These are phyloP conservation scores for Hedychridium roseum DNA, from an alignment of 2,888 invertebrate genomes.

Conservation along the genomic window DNA sequence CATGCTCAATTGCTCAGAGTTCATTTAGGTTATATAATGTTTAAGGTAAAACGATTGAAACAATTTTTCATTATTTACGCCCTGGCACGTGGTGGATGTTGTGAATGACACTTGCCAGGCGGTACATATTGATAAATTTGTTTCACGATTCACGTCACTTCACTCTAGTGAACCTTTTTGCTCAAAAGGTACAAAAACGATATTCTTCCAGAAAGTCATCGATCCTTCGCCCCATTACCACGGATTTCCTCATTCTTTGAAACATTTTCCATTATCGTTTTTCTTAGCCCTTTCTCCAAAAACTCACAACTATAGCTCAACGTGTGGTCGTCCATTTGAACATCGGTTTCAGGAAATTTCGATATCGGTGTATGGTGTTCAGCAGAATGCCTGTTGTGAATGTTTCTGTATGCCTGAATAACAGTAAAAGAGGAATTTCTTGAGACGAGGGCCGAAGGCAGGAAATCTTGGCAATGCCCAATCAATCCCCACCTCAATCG, in stretches of 20 bases:
- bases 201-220: slow-evolving; percentile 1
- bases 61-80: slow-evolving; percentile 48
- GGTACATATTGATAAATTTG: slow-evolving; percentile 43
- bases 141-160: slow-evolving; percentile 13
- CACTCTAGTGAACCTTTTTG: too few species aligned
- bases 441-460: neutral
- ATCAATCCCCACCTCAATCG: slow-evolving; percentile 13
- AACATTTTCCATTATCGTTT: slow-evolving; percentile 9
- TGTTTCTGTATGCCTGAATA: neutral
- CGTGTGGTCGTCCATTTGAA: slow-evolving; percentile 1
- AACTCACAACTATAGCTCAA: slow-evolving; percentile 13
- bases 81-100: slow-evolving; percentile 31
- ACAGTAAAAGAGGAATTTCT: neutral
- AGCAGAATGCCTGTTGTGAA: neutral
- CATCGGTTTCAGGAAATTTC: slow-evolving; percentile 8
- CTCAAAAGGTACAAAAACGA: too few species aligned
- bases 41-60: slow-evolving; percentile 24
- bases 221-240: too few species aligned
- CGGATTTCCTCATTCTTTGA: too few species aligned
- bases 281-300: slow-evolving; percentile 5
- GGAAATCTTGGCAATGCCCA: slow-evolving; percentile 10
- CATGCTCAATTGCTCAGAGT: too few species aligned
- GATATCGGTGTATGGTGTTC: slow-evolving; percentile 6
- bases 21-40: neutral
- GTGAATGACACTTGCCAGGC: slow-evolving; percentile 36